Evolutionary conservation across 2,113 vertebrate species (phyloP).

Genomic region (Tyto alba): DNA sequence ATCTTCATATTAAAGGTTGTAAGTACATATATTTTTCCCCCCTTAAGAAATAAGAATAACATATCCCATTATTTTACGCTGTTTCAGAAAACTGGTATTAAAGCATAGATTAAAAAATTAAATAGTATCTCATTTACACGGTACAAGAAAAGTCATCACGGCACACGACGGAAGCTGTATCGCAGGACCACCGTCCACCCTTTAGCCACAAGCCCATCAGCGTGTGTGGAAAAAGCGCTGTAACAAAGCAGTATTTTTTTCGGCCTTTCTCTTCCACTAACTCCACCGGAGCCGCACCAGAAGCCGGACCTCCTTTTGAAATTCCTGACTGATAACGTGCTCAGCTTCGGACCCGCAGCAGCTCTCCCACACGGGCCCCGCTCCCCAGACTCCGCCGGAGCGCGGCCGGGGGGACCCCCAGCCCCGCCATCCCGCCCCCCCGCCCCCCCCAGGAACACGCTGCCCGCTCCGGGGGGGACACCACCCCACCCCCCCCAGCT

Average conservation of each 20-base stretch:
- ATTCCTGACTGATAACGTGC: fast-evolving
- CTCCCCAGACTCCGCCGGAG: no score
- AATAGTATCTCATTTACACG: fast-evolving
- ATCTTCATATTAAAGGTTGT: no score
- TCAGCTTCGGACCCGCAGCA: fast-evolving
- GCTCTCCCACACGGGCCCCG: no score
- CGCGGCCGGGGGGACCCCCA: no score
- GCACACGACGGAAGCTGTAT: fast-evolving
- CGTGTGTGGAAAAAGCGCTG: fast-evolving
- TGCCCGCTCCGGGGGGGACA: no score
- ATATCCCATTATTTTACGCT: neutral
- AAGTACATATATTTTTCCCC: fast-evolving
- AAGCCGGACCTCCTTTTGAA: fast-evolving
- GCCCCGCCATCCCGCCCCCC: no score
- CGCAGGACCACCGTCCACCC: neutral
- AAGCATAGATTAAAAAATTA: fast-evolving
- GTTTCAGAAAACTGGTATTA: fast-evolving
- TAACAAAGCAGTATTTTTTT: fast-evolving
- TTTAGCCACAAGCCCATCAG: fast-evolving
- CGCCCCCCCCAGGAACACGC: no score
- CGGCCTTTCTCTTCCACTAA: fast-evolving
- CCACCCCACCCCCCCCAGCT: no score
- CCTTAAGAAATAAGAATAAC: neutral
- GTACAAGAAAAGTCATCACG: fast-evolving
- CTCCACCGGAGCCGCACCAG: fast-evolving